Percentiles rank a stretch among this genome's conserved stretches.
phyloP scores from a whole-genome alignment of 2,797 vertebrate species.

The Acipenser oxyrinchus region DNA sequence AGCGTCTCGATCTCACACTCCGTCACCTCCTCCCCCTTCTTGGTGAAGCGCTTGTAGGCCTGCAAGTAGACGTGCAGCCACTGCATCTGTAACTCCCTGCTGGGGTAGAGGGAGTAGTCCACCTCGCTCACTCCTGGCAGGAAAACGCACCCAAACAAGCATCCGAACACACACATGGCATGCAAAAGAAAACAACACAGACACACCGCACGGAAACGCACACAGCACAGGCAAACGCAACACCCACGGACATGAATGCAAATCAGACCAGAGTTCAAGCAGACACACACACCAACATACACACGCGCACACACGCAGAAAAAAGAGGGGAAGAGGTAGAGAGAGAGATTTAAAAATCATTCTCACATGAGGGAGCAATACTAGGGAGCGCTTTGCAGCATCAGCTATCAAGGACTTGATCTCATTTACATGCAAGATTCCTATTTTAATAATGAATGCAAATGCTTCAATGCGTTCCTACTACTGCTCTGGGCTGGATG shows the following conservation, averaged over 20 bases:
- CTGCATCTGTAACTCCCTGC: conserved; percentile 75
- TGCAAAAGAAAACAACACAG: conserved; percentile 1
- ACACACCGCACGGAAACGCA: not conserved
- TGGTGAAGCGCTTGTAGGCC: conserved; percentile 70
- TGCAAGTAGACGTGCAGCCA: conserved; percentile 83
- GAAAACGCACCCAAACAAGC: conserved; percentile 11
- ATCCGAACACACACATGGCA: not conserved
- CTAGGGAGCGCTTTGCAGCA: too few species aligned
- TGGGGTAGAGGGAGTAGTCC: conserved; percentile 76
- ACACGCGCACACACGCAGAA: conserved; percentile 11
- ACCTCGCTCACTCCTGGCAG: conserved; percentile 78
- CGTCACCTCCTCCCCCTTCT: conserved; percentile 54
- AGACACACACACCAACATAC: conserved; percentile 9
- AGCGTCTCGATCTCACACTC: conserved; percentile 76
- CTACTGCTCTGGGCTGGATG: too few species aligned
- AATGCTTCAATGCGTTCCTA: too few species aligned
- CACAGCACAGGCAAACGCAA: conserved; percentile 6
- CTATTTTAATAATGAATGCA: too few species aligned
- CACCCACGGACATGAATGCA: not conserved
- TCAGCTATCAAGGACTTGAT: too few species aligned
- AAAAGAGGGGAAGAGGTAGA: conserved; percentile 3
- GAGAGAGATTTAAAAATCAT: not conserved
- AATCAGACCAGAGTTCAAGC: not conserved
- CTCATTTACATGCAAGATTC: too few species aligned
- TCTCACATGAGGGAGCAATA: not conserved